phyloP scores from a whole-genome alignment of 1,140 invertebrate genomes.

The Brachionus koreanus region DNA sequence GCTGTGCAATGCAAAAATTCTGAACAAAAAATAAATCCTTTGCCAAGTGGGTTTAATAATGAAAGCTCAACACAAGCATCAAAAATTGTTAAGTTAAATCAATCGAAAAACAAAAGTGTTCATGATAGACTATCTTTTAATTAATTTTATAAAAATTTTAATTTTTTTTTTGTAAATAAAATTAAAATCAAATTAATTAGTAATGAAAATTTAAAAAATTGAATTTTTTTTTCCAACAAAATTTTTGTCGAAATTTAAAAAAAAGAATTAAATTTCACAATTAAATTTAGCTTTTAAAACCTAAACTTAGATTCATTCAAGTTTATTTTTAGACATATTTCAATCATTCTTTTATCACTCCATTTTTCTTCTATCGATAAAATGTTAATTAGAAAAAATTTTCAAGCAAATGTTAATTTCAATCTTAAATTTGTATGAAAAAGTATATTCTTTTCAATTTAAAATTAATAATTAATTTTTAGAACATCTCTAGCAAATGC shows the following conservation, averaged over 20 bases:
- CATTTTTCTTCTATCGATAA: background rate
- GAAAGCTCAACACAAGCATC: background rate
- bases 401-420: background rate
- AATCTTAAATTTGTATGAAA: background rate
- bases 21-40: background rate
- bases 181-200: background rate
- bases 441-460: background rate
- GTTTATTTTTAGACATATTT: background rate
- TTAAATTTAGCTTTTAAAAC: too few relatives aligned
- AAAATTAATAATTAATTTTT: background rate
- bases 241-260: background rate
- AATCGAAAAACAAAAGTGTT: background rate
- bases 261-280: too few relatives aligned
- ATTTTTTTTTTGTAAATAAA: background rate
- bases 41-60: background rate
- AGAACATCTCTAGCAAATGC: background rate
- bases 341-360: background rate
- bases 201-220: background rate
- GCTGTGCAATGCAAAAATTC: background rate
- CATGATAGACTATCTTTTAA: constrained; percentile 20
- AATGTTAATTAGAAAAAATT: background rate
- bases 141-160: background rate
- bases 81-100: background rate
- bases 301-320: too few relatives aligned
- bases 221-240: background rate